Evolutionary conservation across 92 coral and sea anemone genomes (phyloP).

Genomic region (Porites evermanni): DNA sequence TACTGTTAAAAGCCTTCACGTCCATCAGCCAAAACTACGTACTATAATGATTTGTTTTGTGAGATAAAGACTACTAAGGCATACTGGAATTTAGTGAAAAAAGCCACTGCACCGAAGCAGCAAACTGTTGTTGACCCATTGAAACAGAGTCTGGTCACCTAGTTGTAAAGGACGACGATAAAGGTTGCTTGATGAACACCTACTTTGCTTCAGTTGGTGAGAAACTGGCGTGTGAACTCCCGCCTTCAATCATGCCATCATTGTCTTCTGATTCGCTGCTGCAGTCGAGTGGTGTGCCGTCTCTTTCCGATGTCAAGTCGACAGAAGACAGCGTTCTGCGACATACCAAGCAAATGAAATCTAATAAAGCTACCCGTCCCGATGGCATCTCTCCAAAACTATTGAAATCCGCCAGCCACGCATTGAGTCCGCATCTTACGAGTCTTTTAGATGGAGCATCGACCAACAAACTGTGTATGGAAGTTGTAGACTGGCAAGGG

Average conservation of each 20-base stretch:
- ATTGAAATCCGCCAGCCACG: background rate
- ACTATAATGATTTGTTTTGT: background rate
- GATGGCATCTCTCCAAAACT: constrained; percentile 19
- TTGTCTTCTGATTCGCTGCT: too few relatives aligned
- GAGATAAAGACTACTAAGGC: background rate
- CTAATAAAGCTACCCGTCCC: background rate
- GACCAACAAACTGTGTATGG: background rate
- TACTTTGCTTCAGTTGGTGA: constrained; percentile 13
- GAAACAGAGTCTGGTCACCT: background rate
- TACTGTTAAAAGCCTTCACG: too few relatives aligned
- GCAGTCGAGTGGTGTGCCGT: too few relatives aligned
- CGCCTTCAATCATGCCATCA: background rate
- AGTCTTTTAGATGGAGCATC: background rate
- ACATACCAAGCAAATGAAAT: background rate
- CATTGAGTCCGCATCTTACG: background rate
- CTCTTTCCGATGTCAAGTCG: too few relatives aligned
- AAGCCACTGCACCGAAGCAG: background rate
- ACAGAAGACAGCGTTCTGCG: background rate
- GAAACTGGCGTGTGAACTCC: background rate
- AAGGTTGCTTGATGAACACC: constrained; percentile 11
- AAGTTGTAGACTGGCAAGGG: background rate
- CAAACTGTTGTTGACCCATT: background rate
- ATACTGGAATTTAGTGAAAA: constrained; percentile 8
- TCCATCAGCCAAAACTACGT: constrained; percentile 1
- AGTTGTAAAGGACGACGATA: background rate